These are phyloP conservation scores for Chromis chromis DNA, from an alignment of 2,797 vertebrate genomes.

Conservation along the genomic window DNA sequence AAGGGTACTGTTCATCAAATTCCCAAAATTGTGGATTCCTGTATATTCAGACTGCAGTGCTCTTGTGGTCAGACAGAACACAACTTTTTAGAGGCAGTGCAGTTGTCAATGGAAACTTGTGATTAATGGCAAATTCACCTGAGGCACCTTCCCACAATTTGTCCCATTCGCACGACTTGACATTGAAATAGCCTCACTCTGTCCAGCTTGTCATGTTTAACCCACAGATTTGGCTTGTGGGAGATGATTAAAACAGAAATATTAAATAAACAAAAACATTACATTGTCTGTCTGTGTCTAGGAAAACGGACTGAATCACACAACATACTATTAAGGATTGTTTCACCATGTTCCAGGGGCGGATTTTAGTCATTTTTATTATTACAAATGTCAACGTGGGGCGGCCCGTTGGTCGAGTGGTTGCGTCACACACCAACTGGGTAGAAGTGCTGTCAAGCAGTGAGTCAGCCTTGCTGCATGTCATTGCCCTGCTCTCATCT, in stretches of 20 bases:
- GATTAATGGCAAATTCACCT: background rate
- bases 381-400: conserved; percentile 19
- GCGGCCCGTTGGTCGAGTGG: too few species aligned
- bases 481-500: too few species aligned
- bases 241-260: conserved; percentile 10
- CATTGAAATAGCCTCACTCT: background rate
- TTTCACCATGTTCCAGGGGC: background rate
- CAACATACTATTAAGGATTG: background rate
- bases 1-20: background rate
- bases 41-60: background rate
- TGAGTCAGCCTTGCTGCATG: too few species aligned
- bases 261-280: conserved; percentile 1
- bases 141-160: background rate
- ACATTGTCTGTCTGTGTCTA: background rate
- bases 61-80: background rate
- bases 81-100: background rate
- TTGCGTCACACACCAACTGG: too few species aligned
- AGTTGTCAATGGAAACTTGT: conserved; percentile 1
- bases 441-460: too few species aligned
- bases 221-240: background rate
- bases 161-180: background rate
- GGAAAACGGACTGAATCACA: background rate
- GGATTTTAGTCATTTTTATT: conserved; percentile 16
- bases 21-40: background rate
- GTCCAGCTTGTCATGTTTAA: background rate